Conservation (phyloP, 2,797 vertebrate genomes). For the Cirrhinus molitorella region DNA sequence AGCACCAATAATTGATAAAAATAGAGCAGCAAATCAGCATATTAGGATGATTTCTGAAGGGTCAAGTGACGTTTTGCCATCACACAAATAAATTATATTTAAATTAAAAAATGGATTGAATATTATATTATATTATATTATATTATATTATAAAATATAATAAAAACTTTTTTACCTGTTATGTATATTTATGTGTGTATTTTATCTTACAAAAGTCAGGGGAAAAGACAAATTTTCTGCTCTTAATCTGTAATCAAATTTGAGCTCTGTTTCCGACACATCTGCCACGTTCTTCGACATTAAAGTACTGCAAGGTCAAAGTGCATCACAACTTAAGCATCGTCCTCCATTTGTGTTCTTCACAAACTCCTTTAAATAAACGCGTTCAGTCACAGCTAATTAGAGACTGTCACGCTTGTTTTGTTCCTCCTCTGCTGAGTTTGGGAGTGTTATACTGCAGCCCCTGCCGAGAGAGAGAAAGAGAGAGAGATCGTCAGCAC, state of each 20-base stretch:
- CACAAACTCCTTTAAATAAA: conserved; percentile 4
- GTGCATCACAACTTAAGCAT: conserved; percentile 75
- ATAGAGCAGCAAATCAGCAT: background rate
- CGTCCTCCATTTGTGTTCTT: conserved; percentile 1
- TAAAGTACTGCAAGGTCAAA: conserved; percentile 70
- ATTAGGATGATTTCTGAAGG: background rate
- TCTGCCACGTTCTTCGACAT: conserved; percentile 69
- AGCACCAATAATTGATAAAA: too few relatives aligned
- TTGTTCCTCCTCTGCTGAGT: background rate
- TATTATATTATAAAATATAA: too few relatives aligned
- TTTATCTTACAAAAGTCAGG: too few relatives aligned
- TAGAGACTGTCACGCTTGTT: conserved; percentile 15
- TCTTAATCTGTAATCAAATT: conserved; percentile 20
- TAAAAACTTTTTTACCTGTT: background rate
- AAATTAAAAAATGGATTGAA: too few relatives aligned
- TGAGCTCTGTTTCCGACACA: background rate
- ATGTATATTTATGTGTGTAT: background rate
- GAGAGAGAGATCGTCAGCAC: background rate
- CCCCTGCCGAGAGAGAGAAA: background rate
- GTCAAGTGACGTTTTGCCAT: background rate
- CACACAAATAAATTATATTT: background rate
- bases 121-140: too few relatives aligned
- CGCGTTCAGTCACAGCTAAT: conserved; percentile 13
- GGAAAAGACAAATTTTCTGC: background rate
- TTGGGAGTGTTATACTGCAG: background rate